Percentiles rank a stretch among this genome's conserved stretches.
Evolutionary conservation across 1,140 invertebrate species (phyloP).

Genomic region (Drosophila nasuta): DNA sequence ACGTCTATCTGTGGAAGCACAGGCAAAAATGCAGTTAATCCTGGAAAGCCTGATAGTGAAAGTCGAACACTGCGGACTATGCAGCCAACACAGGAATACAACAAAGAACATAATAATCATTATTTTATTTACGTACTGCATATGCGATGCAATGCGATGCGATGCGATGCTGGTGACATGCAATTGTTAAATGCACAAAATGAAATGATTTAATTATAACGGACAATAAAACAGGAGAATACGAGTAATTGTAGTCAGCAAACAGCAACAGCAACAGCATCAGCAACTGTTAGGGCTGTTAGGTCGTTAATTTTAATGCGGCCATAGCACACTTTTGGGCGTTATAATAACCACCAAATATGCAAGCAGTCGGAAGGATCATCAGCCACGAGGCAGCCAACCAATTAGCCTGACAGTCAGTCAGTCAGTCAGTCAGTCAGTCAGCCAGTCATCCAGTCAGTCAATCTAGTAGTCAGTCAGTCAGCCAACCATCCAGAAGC

Average conservation of each 20-base stretch:
- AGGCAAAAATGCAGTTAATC: conserved; percentile 72
- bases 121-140: conserved; percentile 36
- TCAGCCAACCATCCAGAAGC: conserved; percentile 6
- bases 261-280: background rate
- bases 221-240: conserved; percentile 79
- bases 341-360: conserved; percentile 60
- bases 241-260: conserved; percentile 61
- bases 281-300: conserved; percentile 22
- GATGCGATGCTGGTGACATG: conserved; percentile 39
- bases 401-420: conserved; percentile 17
- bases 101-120: conserved; percentile 41
- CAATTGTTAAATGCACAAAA: conserved; percentile 78
- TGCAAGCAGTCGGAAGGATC: conserved; percentile 22
- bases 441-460: conserved; percentile 15
- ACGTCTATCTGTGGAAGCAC: conserved; percentile 2
- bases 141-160: background rate
- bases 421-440: conserved; percentile 24
- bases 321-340: conserved; percentile 44
- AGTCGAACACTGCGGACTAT: conserved; percentile 52
- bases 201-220: conserved; percentile 83
- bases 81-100: conserved; percentile 13
- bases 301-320: conserved; percentile 46
- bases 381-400: conserved; percentile 17
- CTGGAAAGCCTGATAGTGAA: conserved; percentile 70
- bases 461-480: conserved; percentile 25